Percentiles rank a stretch among this genome's conserved stretches.
These are phyloP conservation scores for Poecilobothrus nobilitatus DNA, from an alignment of 2,888 invertebrate genomes.

Conservation along the genomic window DNA sequence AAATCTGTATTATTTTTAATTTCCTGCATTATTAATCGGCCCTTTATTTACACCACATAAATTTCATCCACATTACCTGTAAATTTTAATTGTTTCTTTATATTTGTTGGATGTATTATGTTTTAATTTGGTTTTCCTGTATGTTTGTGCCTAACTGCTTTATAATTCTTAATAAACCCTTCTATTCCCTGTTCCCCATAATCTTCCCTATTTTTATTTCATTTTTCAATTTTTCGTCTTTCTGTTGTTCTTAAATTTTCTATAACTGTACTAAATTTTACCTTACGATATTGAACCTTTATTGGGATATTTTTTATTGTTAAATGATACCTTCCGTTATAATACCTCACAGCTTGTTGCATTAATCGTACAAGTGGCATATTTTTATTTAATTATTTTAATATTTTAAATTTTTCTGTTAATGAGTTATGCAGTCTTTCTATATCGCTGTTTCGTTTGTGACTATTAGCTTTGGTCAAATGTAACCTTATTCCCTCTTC, in stretches of 20 bases:
- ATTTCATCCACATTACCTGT: not conserved
- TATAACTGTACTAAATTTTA: conserved; percentile 13
- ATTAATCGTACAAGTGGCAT: conserved; percentile 13
- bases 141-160: conserved; percentile 17
- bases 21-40: conserved; percentile 16
- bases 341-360: not conserved
- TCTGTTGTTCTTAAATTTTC: conserved; percentile 13
- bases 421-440: conserved; percentile 12
- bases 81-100: conserved; percentile 19
- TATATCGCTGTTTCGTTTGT: not conserved
- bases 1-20: conserved; percentile 18
- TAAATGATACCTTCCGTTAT: not conserved
- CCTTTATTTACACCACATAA: conserved; percentile 10
- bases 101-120: conserved; percentile 19
- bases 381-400: conserved; percentile 15
- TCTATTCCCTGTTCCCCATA: conserved; percentile 14
- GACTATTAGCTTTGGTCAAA: conserved; percentile 10
- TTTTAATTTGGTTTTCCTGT: conserved; percentile 15
- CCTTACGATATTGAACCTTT: conserved; percentile 2
- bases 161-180: conserved; percentile 14
- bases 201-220: conserved; percentile 15
- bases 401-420: too few species aligned
- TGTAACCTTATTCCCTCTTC: not conserved
- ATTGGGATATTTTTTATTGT: not conserved
- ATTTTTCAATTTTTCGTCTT: conserved; percentile 7